Conservation (phyloP, 2,888 invertebrate genomes). For the Heliothis peltigera region DNA sequence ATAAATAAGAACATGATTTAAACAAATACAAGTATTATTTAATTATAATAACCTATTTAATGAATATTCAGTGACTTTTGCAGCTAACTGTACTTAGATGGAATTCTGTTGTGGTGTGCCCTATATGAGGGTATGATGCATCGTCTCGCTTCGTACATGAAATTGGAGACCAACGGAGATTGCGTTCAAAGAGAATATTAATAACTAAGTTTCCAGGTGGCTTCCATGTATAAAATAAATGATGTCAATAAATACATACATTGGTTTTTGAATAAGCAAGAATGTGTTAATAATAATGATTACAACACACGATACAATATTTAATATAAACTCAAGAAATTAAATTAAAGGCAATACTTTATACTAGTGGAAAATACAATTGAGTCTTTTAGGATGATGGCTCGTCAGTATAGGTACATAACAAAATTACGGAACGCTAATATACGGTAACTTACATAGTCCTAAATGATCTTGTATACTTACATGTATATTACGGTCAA, state of each 20-base stretch:
- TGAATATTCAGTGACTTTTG: background rate
- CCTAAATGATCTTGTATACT: no score
- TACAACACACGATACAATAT: no score
- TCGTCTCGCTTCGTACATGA: background rate
- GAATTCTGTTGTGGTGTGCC: background rate
- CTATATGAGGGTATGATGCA: conserved; percentile 2
- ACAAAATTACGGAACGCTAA: no score
- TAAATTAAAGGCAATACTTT: background rate
- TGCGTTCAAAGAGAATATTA: conserved; percentile 5
- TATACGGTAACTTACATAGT: no score
- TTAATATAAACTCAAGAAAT: no score
- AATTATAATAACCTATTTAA: no score
- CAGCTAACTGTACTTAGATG: background rate
- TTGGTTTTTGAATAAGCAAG: background rate
- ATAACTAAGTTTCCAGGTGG: background rate
- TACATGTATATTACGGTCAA: no score
- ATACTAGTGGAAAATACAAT: background rate
- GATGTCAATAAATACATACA: background rate
- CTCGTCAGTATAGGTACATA: no score
- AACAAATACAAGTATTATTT: no score
- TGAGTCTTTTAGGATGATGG: no score
- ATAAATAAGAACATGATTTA: no score
- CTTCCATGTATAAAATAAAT: background rate
- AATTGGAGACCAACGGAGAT: conserved; percentile 6
- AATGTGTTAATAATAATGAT: background rate